phyloP scores from a whole-genome alignment of 2,113 vertebrate genomes.

The Amblyornis subalaris region DNA sequence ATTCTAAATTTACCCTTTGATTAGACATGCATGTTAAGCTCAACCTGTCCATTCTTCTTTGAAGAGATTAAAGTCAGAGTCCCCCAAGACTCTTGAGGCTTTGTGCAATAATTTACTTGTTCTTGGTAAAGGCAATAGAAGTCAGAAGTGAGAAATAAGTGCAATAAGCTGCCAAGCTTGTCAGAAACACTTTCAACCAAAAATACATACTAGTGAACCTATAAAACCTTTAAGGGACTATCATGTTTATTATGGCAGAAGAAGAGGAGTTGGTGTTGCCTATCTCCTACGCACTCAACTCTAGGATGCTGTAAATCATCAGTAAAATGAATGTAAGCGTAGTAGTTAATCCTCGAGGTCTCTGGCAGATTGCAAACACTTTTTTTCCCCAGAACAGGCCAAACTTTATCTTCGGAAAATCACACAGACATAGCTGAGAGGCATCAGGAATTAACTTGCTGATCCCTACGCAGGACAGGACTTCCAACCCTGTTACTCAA shows the following conservation, averaged over 20 bases:
- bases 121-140: neutral
- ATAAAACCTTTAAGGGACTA: neutral
- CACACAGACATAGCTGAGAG: neutral
- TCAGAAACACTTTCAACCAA: neutral
- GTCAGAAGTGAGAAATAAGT: neutral
- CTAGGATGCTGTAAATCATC: neutral
- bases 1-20: neutral
- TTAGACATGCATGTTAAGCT: neutral
- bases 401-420: neutral
- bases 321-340: neutral
- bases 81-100: neutral
- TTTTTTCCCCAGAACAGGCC: neutral
- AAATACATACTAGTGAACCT: neutral
- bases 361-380: neutral
- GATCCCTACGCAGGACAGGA: neutral
- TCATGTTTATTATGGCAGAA: neutral
- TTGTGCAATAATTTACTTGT: neutral
- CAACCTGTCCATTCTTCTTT: slow-evolving; percentile 6
- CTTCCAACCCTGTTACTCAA: neutral
- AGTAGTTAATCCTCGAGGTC: neutral
- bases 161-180: neutral
- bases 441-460: neutral
- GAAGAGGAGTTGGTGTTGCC: neutral
- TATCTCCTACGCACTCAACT: fast-evolving
- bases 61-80: slow-evolving; percentile 1